A percentile compares a stretch with the other conserved stretches of the same genome.
phyloP scores from a whole-genome alignment of 2,113 vertebrate genomes.

The Silurus glanis region DNA sequence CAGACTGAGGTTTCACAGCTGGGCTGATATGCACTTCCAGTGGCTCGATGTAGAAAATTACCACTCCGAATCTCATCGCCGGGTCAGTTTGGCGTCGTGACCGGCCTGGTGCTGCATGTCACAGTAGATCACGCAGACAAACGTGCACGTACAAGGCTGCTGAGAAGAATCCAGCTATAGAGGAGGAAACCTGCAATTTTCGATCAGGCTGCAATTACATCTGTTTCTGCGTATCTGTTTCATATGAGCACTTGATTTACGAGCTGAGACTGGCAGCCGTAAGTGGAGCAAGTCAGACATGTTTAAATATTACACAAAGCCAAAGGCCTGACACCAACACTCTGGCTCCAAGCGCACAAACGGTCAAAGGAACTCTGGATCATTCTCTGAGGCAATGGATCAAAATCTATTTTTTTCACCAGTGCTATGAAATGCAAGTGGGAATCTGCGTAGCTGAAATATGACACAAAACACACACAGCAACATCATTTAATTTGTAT shows the following conservation, averaged over 20 bases:
- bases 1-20: conserved; percentile 53
- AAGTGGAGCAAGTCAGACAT: conserved; percentile 39
- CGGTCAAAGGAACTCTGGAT: not conserved
- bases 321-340: conserved; percentile 22
- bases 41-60: conserved; percentile 52
- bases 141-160: not conserved
- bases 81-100: conserved; percentile 51
- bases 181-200: conserved; percentile 56
- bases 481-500: not conserved
- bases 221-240: conserved; percentile 51
- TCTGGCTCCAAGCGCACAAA: not conserved
- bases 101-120: conserved; percentile 41
- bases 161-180: not conserved
- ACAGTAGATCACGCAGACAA: conserved; percentile 40
- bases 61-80: conserved; percentile 53
- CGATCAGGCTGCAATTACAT: conserved; percentile 57
- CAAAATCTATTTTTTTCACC: not conserved
- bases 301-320: conserved; percentile 42
- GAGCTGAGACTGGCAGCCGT: conserved; percentile 50
- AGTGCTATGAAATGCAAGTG: not conserved
- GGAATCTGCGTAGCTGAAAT: not conserved
- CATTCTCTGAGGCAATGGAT: no score
- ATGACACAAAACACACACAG: not conserved
- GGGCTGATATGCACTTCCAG: conserved; percentile 45
- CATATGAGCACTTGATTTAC: conserved; percentile 52